phyloP scores from a whole-genome alignment of 2,797 vertebrate species.

The Bradypodion ventrale region DNA sequence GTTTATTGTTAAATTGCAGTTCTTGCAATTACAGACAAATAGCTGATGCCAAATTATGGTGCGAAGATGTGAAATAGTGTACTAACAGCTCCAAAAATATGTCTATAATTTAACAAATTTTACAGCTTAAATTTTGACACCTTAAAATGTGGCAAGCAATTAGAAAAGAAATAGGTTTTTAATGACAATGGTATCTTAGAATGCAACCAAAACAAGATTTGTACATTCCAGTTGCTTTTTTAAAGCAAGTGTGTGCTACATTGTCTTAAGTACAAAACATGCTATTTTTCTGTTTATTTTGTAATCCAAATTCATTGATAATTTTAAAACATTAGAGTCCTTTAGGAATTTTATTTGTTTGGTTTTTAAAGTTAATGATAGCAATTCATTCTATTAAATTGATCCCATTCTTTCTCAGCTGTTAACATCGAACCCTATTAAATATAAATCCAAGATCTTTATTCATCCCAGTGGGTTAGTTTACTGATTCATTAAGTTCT shows the following conservation, averaged over 20 bases:
- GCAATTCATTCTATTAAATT: constrained; percentile 69
- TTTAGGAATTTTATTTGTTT: constrained; percentile 72
- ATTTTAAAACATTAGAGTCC: constrained; percentile 71
- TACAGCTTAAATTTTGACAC: constrained; percentile 51
- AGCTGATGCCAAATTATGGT: constrained; percentile 78
- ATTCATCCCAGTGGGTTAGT: constrained; percentile 67
- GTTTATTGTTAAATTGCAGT: constrained; percentile 83
- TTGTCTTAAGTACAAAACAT: constrained; percentile 71
- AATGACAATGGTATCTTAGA: constrained; percentile 68
- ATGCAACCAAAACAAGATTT: constrained; percentile 74
- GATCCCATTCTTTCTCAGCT: constrained; percentile 69
- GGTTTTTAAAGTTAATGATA: constrained; percentile 66
- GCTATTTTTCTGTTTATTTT: constrained; percentile 74
- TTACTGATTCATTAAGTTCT: constrained; percentile 63
- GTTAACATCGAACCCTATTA: constrained; percentile 73
- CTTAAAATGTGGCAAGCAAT: constrained; percentile 58
- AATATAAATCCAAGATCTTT: constrained; percentile 70
- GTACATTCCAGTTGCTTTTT: constrained; percentile 61
- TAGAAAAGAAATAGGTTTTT: constrained; percentile 43
- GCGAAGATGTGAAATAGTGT: constrained; percentile 67
- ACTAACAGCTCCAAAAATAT: constrained; percentile 62
- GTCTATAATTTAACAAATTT: constrained; percentile 61
- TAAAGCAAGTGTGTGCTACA: constrained; percentile 51
- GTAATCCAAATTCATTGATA: constrained; percentile 72
- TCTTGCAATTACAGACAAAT: constrained; percentile 81